phyloP scores from a whole-genome alignment of 2,797 vertebrate species.

The Sciaenops ocellatus region DNA sequence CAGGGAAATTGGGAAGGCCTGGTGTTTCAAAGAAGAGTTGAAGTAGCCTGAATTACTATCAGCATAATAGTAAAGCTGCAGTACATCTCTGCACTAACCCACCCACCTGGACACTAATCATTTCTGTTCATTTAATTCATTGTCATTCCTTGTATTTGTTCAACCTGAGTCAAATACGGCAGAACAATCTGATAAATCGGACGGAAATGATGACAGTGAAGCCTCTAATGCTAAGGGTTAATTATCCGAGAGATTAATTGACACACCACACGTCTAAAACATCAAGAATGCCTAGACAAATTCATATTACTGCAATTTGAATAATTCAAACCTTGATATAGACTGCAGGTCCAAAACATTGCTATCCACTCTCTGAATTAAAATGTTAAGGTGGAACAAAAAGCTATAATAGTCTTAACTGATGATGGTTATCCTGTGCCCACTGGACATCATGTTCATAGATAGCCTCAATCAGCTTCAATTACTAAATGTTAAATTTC shows the following conservation, averaged over 20 bases:
- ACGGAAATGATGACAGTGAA: slow-evolving; percentile 36
- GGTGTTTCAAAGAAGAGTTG: slow-evolving; percentile 42
- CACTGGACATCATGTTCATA: background rate
- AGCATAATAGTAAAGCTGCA: slow-evolving; percentile 44
- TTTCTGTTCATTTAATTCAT: slow-evolving; percentile 38
- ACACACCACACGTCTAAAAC: slow-evolving; percentile 17
- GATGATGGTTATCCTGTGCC: background rate
- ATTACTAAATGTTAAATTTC: slow-evolving; percentile 1
- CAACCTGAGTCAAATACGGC: slow-evolving; percentile 32
- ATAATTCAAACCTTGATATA: slow-evolving; percentile 30
- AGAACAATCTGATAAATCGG: slow-evolving; percentile 35
- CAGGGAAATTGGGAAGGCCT: slow-evolving; percentile 29
- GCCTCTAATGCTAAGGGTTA: slow-evolving; percentile 11
- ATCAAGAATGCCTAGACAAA: slow-evolving; percentile 25
- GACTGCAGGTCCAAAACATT: background rate
- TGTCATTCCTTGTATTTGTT: slow-evolving; percentile 37
- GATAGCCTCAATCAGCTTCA: background rate
- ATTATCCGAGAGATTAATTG: slow-evolving; percentile 29
- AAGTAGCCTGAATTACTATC: slow-evolving; percentile 36
- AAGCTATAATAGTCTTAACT: slow-evolving; percentile 4
- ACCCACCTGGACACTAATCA: slow-evolving; percentile 35
- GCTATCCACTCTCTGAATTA: background rate
- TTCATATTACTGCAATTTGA: slow-evolving; percentile 20
- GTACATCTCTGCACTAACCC: slow-evolving; percentile 26
- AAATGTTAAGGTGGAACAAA: background rate